Percentiles rank a stretch among this genome's conserved stretches.
phyloP scores from a whole-genome alignment of 2,888 invertebrate species.

The Tiliacea citrago region DNA sequence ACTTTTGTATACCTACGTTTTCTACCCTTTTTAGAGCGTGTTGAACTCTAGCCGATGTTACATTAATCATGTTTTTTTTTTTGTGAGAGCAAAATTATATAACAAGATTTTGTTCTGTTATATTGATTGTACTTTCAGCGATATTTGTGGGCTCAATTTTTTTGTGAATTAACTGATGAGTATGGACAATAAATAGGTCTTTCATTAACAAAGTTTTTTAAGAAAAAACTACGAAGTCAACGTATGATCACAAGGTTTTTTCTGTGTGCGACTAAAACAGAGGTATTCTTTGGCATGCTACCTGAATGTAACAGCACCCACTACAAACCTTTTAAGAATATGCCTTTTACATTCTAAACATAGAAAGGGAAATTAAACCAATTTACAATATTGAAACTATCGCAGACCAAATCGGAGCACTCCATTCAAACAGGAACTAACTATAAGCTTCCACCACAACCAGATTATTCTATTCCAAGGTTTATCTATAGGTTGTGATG shows the following conservation, averaged over 20 bases:
- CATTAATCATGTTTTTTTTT: constrained; percentile 14
- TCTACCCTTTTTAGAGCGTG: constrained; percentile 32
- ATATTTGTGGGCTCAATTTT: not conserved
- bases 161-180: not conserved
- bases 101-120: not conserved
- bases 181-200: not conserved
- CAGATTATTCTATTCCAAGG: constrained; percentile 65
- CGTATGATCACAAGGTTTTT: not conserved
- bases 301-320: not conserved
- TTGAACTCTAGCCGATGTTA: constrained; percentile 11
- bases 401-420: constrained; percentile 36
- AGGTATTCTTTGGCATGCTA: not conserved
- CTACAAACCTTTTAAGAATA: not conserved
- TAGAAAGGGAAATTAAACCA: not conserved
- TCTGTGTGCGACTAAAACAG: not conserved
- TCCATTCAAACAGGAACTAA: constrained; percentile 62
- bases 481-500: constrained; percentile 69
- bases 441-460: constrained; percentile 64
- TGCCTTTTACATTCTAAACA: not conserved
- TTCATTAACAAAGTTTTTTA: too few relatives aligned
- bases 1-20: constrained; percentile 34
- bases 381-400: not conserved
- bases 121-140: not conserved
- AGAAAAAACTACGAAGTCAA: not conserved
- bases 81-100: not conserved